Percentiles rank a stretch among this genome's conserved stretches.
Conservation (phyloP, 1,140 invertebrate genomes). For the Cardiocondyla obscurior region DNA sequence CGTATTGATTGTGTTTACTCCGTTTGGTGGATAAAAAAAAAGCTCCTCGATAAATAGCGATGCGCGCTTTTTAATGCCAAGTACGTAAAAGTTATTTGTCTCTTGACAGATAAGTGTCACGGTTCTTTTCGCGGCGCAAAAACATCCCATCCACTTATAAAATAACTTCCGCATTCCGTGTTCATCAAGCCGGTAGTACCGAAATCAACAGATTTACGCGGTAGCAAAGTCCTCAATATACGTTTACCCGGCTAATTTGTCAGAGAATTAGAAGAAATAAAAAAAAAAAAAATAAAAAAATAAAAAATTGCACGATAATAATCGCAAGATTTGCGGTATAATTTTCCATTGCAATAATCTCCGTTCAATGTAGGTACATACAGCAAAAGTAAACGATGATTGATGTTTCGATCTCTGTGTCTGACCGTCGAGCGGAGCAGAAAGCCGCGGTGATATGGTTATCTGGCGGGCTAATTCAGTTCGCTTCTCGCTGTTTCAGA, state of each 20-base stretch:
- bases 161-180: constrained; percentile 18
- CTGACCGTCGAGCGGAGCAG: background rate
- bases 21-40: background rate
- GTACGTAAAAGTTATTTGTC: constrained; percentile 34
- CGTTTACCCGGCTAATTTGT: background rate
- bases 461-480: constrained; percentile 23
- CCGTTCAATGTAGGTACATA: background rate
- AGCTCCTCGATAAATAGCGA: constrained; percentile 12
- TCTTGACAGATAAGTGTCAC: constrained; percentile 19
- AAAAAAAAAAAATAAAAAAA: background rate
- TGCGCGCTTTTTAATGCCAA: constrained; percentile 14
- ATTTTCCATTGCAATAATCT: background rate
- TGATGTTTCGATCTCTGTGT: background rate
- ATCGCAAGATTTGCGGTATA: background rate
- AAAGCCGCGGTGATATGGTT: constrained; percentile 17
- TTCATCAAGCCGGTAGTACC: background rate
- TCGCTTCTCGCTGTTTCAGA: constrained; percentile 65
- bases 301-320: background rate
- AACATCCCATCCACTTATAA: background rate
- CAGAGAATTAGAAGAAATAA: background rate
- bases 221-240: background rate
- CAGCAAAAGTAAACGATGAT: background rate
- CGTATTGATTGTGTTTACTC: background rate
- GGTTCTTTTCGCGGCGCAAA: background rate
- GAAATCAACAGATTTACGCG: background rate